Conservation (phyloP, 1,140 invertebrate genomes). For the Triops longicaudatus region DNA sequence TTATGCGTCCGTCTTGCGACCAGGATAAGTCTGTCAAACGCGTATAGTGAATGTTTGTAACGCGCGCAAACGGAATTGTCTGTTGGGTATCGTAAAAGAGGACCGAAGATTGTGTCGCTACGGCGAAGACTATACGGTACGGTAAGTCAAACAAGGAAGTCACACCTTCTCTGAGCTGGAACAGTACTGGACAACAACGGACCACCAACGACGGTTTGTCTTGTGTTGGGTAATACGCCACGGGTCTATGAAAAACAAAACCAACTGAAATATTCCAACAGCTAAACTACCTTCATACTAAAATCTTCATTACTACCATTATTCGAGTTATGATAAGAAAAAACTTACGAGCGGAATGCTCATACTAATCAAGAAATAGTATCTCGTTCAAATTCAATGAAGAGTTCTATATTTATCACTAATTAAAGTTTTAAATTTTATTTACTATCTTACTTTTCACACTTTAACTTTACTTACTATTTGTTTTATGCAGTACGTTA, state of each 20-base stretch:
- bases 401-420: too few species aligned
- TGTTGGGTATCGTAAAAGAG: slow-evolving; percentile 90
- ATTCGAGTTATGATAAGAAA: too few species aligned
- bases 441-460: too few species aligned
- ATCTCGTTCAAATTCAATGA: too few species aligned
- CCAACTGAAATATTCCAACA: background rate
- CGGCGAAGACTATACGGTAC: slow-evolving; percentile 79
- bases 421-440: too few species aligned
- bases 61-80: slow-evolving; percentile 65
- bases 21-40: slow-evolving; percentile 83
- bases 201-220: slow-evolving; percentile 69
- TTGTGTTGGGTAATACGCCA: slow-evolving; percentile 65
- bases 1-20: slow-evolving; percentile 69
- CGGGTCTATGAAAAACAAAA: slow-evolving; percentile 53
- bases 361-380: too few species aligned
- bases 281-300: slow-evolving; percentile 20
- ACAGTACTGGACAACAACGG: slow-evolving; percentile 69
- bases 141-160: slow-evolving; percentile 53
- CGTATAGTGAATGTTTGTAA: slow-evolving; percentile 90
- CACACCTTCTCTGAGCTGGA: slow-evolving; percentile 46
- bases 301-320: background rate
- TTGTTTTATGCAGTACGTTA: too few species aligned
- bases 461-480: too few species aligned
- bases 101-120: slow-evolving; percentile 77
- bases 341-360: too few species aligned